Evolutionary conservation across 1,140 invertebrate genomes (phyloP).

Genomic region (Medauroidea extradentata): DNA sequence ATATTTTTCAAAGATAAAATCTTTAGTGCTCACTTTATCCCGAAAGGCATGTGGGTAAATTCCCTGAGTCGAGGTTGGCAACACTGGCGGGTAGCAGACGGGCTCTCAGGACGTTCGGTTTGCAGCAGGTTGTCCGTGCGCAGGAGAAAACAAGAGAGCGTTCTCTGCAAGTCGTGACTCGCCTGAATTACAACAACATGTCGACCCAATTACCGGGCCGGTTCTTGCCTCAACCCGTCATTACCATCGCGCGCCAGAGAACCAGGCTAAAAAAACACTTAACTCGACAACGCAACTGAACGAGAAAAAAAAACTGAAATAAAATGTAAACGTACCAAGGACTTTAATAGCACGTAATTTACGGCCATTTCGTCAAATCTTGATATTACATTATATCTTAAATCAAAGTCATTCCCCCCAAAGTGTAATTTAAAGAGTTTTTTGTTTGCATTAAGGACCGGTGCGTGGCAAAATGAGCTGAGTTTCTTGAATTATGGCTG

Average conservation of each 20-base stretch:
- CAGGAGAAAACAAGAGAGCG: too few species aligned
- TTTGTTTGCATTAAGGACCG: background rate
- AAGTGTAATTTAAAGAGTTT: background rate
- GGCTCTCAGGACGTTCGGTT: too few species aligned
- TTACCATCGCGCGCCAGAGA: background rate
- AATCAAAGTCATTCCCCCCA: conserved; percentile 3
- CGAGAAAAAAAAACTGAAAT: background rate
- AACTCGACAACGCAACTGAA: conserved; percentile 1
- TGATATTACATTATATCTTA: conserved; percentile 9
- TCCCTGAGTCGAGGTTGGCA: too few species aligned
- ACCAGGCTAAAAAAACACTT: background rate
- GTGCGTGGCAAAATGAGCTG: too few species aligned
- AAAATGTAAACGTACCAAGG: conserved; percentile 9
- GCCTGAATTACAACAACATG: conserved; percentile 13
- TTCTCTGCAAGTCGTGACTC: conserved; percentile 14
- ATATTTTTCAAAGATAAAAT: too few species aligned
- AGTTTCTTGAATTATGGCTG: too few species aligned
- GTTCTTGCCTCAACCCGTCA: conserved; percentile 13
- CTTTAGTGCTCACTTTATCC: too few species aligned
- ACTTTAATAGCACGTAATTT: conserved; percentile 13
- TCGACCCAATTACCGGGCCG: conserved; percentile 12
- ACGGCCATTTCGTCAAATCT: conserved; percentile 5
- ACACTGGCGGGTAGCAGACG: too few species aligned
- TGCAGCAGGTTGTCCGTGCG: too few species aligned
- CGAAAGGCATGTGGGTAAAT: too few species aligned